A percentile compares a stretch with the other conserved stretches of the same genome.
Evolutionary conservation across 2,888 invertebrate genomes (phyloP).

Genomic region (Chaitophorus viminalis): DNA sequence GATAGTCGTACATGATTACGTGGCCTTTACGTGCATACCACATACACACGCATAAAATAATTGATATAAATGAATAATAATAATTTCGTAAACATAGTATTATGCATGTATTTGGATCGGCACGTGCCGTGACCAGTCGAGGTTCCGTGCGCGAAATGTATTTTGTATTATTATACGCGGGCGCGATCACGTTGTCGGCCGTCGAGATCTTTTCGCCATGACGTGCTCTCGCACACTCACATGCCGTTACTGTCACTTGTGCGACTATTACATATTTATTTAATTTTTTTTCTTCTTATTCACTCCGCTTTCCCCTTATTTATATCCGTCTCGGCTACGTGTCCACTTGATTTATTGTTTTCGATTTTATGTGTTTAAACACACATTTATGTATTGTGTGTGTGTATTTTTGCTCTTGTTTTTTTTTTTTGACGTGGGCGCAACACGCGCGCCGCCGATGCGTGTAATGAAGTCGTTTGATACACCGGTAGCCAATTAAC

Average conservation of each 20-base stretch:
- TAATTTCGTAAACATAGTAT: no score
- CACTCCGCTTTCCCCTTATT: not conserved
- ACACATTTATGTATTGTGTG: not conserved
- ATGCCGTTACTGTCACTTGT: no score
- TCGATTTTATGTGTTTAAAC: no score
- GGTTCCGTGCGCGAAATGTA: not conserved
- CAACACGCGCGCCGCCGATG: not conserved
- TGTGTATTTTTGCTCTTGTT: not conserved
- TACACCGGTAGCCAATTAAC: constrained; percentile 32
- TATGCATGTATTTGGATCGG: not conserved
- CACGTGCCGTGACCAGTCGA: constrained; percentile 1
- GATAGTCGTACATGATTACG: no score
- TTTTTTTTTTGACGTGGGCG: not conserved
- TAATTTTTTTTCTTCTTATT: not conserved
- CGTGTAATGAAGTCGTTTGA: constrained; percentile 10
- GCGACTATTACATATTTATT: not conserved
- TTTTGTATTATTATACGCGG: not conserved
- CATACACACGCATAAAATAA: no score
- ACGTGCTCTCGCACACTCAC: no score
- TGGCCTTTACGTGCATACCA: no score
- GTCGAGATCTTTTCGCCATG: not conserved
- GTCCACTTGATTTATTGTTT: not conserved
- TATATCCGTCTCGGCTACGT: not conserved
- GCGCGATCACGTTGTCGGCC: not conserved
- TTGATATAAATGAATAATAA: no score